Percentiles rank a stretch among this genome's conserved stretches.
Conservation (phyloP, 2,888 invertebrate species). For the Polylopha cassiicola region DNA sequence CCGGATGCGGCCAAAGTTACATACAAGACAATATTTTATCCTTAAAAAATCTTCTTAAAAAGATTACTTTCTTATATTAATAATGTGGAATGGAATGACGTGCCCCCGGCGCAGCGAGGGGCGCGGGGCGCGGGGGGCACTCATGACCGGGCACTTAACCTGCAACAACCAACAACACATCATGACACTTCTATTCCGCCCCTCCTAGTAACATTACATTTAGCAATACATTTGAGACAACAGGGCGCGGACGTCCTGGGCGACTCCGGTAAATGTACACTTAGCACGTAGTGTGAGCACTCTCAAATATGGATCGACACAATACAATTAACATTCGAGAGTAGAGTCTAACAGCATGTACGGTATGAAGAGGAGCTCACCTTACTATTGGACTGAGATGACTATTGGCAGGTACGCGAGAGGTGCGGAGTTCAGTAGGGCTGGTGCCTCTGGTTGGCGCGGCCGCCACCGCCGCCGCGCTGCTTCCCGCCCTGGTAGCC, state of each 20-base stretch:
- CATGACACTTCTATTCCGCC: too few relatives aligned
- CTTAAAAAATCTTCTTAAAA: slow-evolving; percentile 69
- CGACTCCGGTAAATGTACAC: too few relatives aligned
- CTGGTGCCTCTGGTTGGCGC: slow-evolving; percentile 91
- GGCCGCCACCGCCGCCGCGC: slow-evolving; percentile 84
- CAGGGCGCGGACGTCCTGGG: slow-evolving; percentile 2
- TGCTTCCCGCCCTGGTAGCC: slow-evolving; percentile 91
- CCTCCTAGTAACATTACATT: too few relatives aligned
- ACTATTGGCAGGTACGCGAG: slow-evolving; percentile 64
- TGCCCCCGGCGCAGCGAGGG: slow-evolving; percentile 64
- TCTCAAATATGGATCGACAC: too few relatives aligned
- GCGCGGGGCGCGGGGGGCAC: slow-evolving; percentile 52
- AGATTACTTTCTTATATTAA: slow-evolving; percentile 73
- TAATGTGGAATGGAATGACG: slow-evolving; percentile 76
- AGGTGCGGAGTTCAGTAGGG: slow-evolving; percentile 81
- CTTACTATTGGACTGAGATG: slow-evolving; percentile 74
- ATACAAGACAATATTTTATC: slow-evolving; percentile 62
- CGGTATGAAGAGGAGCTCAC: slow-evolving; percentile 35
- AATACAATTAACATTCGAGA: neutral
- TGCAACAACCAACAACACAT: slow-evolving; percentile 46
- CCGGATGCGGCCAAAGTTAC: slow-evolving; percentile 47
- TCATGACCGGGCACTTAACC: slow-evolving; percentile 75
- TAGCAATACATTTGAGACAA: too few relatives aligned
- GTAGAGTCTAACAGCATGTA: slow-evolving; percentile 3
- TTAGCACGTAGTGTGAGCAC: too few relatives aligned